Conservation (phyloP, 2,797 vertebrate genomes). For the Protosalanx chinensis region DNA sequence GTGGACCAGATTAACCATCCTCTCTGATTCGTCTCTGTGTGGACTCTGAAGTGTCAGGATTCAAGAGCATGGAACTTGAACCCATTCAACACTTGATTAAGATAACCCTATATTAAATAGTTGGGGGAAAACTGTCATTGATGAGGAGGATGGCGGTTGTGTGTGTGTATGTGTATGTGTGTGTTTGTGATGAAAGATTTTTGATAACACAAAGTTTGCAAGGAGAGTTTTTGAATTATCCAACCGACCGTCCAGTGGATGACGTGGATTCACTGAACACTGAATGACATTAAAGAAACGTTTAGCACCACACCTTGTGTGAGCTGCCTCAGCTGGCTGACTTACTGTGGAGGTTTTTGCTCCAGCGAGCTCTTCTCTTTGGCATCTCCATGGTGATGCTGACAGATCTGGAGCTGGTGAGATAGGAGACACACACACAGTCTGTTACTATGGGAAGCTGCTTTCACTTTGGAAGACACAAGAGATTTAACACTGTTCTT, state of each 20-base stretch:
- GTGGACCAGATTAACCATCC: slow-evolving; percentile 21
- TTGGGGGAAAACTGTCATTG: too few relatives aligned
- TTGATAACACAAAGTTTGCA: neutral
- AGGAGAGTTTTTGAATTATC: too few relatives aligned
- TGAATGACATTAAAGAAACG: neutral
- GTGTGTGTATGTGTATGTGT: neutral
- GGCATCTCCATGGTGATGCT: slow-evolving; percentile 20
- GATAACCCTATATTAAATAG: too few relatives aligned
- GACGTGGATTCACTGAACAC: neutral
- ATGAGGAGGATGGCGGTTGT: neutral
- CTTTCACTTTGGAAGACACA: neutral
- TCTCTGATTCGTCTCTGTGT: slow-evolving; percentile 18
- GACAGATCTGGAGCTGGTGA: neutral
- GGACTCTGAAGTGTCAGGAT: neutral
- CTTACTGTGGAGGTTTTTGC: neutral
- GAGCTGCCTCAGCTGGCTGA: too few relatives aligned
- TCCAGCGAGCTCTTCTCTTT: slow-evolving; percentile 13
- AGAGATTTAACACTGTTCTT: neutral
- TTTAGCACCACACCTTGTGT: slow-evolving; percentile 1
- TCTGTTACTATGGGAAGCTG: neutral
- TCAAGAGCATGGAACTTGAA: too few relatives aligned
- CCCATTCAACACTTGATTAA: too few relatives aligned
- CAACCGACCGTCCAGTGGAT: neutral
- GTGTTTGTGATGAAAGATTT: neutral
- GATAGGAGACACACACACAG: slow-evolving; percentile 27